Conservation (phyloP, 2,113 vertebrate genomes). For the Nothoprocta perdicaria region DNA sequence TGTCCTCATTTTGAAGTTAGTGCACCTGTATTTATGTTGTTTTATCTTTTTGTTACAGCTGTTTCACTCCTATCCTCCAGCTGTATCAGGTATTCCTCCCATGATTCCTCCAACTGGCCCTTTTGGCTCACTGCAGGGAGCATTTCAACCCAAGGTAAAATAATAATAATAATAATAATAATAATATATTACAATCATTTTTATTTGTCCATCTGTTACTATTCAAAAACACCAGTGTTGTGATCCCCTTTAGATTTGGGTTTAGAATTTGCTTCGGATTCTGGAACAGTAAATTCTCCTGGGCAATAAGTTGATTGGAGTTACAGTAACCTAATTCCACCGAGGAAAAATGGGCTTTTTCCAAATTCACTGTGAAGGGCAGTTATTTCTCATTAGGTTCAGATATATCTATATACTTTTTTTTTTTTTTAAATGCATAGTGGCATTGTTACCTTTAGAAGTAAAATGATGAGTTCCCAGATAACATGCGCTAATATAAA, state of each 20-base stretch:
- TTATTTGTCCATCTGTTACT: fast-evolving
- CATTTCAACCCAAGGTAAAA: conserved; percentile 97
- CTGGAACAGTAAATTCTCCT: neutral
- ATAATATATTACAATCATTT: too few relatives aligned
- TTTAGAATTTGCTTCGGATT: neutral
- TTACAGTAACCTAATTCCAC: neutral
- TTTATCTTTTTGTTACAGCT: conserved; percentile 82
- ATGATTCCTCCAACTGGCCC: conserved; percentile 96
- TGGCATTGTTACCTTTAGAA: conserved; percentile 13
- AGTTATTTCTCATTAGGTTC: neutral
- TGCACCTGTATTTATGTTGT: neutral
- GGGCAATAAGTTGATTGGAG: neutral
- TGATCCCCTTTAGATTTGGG: neutral
- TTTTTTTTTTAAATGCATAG: neutral
- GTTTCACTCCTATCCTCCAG: conserved; percentile 96
- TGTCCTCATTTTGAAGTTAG: neutral
- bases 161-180: too few relatives aligned
- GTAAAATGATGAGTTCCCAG: neutral
- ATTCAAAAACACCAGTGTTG: fast-evolving
- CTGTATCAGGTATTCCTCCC: conserved; percentile 93
- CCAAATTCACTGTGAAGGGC: neutral
- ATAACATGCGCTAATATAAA: neutral
- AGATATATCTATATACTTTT: neutral
- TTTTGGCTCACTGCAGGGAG: conserved; percentile 95
- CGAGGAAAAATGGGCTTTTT: neutral